Conservation (phyloP, 2,888 invertebrate genomes). For the Lasius platythorax region DNA sequence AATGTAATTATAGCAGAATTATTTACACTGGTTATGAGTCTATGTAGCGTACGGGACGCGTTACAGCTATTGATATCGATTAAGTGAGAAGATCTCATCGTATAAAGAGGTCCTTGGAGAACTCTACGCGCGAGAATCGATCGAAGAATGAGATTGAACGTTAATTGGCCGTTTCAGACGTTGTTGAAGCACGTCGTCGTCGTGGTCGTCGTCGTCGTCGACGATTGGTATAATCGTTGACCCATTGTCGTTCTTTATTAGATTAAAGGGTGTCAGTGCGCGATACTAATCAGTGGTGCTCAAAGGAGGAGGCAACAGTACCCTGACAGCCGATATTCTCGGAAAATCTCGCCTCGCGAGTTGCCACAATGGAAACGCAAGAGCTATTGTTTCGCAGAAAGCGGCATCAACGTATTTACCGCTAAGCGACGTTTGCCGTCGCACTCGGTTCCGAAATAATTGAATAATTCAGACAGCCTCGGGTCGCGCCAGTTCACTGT, state of each 20-base stretch:
- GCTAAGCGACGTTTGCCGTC: conserved; percentile 58
- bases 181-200: conserved; percentile 18
- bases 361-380: conserved; percentile 1
- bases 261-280: conserved; percentile 73
- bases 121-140: conserved; percentile 62
- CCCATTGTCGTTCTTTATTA: conserved; percentile 80
- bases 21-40: neutral
- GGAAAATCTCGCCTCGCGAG: conserved; percentile 36
- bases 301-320: conserved; percentile 57
- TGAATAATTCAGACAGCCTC: conserved; percentile 72
- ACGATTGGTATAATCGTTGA: conserved; percentile 80
- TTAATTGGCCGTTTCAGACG: conserved; percentile 66
- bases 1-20: neutral
- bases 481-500: conserved; percentile 55
- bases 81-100: neutral
- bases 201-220: conserved; percentile 49
- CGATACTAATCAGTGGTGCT: conserved; percentile 71
- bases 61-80: conserved; percentile 17
- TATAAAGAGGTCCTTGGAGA: neutral
- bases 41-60: neutral
- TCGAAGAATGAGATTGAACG: conserved; percentile 64
- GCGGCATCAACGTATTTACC: conserved; percentile 50
- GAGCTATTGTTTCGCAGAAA: conserved; percentile 51
- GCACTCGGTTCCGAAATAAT: conserved; percentile 65
- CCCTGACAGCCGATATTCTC: conserved; percentile 5